Base-by-base conservation (phyloP, 1,140 invertebrate genomes). In the Eurosta solidaginis region DNA sequence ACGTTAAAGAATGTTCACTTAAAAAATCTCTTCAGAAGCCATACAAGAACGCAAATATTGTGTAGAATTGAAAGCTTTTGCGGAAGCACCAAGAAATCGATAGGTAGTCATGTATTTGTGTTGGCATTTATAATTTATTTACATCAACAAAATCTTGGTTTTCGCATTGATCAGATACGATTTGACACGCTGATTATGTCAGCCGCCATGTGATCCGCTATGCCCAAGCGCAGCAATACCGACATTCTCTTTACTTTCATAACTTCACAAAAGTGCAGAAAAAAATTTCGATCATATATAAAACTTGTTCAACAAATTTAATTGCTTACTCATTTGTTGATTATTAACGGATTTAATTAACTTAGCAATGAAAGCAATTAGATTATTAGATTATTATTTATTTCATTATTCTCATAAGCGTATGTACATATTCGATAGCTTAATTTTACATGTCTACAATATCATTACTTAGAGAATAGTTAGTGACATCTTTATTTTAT, bases 1-100 rank as follows among this genome's bases (percentile, higher is more conserved):
- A 44, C 42, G 42, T n/a, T n/a, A n/a, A n/a, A n/a, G n/a, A n/a
- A n/a, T n/a, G n/a, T n/a, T n/a, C n/a, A n/a, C n/a, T n/a, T n/a
- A n/a, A n/a, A n/a, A 68, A 68, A 68, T 42, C 59, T 40, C 59
- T 68, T 68, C 59, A 36, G 59, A 68, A 68, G n/a, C 59, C 59
- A 68, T 68, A 68, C 59, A 68, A 68, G 59, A 36, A 36, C 29
- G 5, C n/a, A 59, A 33, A 17, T 22, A 12, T 59, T 59, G 54
- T 36, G 59, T 40, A 68, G 33, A 68, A 68, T 68, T 14, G 54
- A n/a, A n/a, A 33, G 54, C 54, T 29, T 33, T 59, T 68, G 59
- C 59, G 59, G 59, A 68, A 68, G 27, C n/a, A 20, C 5, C 33
- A 68, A 36, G 22, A 68, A 68, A 68, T 68, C 59, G 22, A 68